A percentile compares a stretch with the other conserved stretches of the same genome.
Evolutionary conservation across 1,140 invertebrate species (phyloP).

Genomic region (Pentalonia nigronervosa): DNA sequence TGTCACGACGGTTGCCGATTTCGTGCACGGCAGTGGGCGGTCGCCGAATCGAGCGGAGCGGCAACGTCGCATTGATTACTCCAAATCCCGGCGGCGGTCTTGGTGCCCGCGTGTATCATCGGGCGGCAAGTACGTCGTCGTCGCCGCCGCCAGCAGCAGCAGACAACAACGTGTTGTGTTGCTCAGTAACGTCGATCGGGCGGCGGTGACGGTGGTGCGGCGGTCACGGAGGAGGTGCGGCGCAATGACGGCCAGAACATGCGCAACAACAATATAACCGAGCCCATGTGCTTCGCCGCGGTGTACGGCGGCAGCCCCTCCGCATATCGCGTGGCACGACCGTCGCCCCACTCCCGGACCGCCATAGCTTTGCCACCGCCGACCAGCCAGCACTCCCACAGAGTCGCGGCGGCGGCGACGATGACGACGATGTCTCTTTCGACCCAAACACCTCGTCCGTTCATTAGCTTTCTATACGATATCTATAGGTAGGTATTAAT

Average conservation of each 20-base stretch:
- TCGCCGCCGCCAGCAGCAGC: background rate
- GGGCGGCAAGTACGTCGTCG: background rate
- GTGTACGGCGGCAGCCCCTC: constrained; percentile 15
- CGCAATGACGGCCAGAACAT: background rate
- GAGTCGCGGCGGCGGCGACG: background rate
- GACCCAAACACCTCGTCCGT: constrained; percentile 27
- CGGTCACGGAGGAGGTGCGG: background rate
- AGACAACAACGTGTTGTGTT: constrained; percentile 57
- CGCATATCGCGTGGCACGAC: background rate
- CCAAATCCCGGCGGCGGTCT: constrained; percentile 45
- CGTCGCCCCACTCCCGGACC: background rate
- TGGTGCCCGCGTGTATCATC: background rate
- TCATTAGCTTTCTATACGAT: constrained; percentile 42
- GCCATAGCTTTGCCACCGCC: background rate
- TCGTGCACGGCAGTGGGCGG: constrained; percentile 30
- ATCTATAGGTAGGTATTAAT: background rate
- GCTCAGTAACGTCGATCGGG: constrained; percentile 33
- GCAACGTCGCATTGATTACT: constrained; percentile 56
- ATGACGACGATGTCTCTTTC: background rate
- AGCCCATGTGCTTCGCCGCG: constrained; percentile 53
- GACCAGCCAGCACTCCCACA: constrained; percentile 10
- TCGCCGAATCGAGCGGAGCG: background rate
- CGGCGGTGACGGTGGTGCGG: background rate
- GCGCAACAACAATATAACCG: constrained; percentile 54
- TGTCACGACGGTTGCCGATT: constrained; percentile 57